Evolutionary conservation across 2,113 vertebrate species (phyloP).

Genomic region (Pangasianodon hypophthalmus): DNA sequence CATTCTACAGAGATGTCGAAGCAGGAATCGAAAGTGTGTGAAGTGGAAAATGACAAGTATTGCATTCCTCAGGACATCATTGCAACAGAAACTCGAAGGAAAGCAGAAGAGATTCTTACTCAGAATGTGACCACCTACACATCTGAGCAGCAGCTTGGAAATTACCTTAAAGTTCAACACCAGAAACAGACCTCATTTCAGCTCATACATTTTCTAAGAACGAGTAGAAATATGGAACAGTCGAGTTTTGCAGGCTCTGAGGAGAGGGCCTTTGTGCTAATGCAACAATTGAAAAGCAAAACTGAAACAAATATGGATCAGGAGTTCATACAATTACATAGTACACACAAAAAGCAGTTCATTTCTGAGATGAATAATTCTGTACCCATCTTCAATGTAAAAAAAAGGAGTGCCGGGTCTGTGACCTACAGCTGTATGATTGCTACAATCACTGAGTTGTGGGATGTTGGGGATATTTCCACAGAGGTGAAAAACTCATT

Average conservation of each 20-base stretch:
- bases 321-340: background rate
- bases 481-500: constrained; percentile 30
- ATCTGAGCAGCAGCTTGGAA: constrained; percentile 45
- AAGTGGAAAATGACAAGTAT: background rate
- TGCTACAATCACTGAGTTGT: constrained; percentile 70
- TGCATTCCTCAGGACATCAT: background rate
- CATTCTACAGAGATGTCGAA: background rate
- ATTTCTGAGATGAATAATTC: background rate
- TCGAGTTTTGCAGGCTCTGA: background rate
- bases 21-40: background rate
- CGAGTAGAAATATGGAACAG: constrained; percentile 45
- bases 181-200: constrained; percentile 73
- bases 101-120: background rate
- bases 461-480: constrained; percentile 70
- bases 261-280: constrained; percentile 8
- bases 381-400: constrained; percentile 65
- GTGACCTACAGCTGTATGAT: constrained; percentile 66
- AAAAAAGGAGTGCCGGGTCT: constrained; percentile 49
- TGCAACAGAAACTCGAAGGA: background rate
- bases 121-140: constrained; percentile 28
- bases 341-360: background rate
- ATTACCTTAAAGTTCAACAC: constrained; percentile 59
- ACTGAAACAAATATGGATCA: constrained; percentile 13
- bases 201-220: constrained; percentile 66
- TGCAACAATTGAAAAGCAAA: constrained; percentile 38